Percentiles rank a stretch among this genome's conserved stretches.
Conservation (phyloP, 2,888 invertebrate genomes). For the Heliothis peltigera region DNA sequence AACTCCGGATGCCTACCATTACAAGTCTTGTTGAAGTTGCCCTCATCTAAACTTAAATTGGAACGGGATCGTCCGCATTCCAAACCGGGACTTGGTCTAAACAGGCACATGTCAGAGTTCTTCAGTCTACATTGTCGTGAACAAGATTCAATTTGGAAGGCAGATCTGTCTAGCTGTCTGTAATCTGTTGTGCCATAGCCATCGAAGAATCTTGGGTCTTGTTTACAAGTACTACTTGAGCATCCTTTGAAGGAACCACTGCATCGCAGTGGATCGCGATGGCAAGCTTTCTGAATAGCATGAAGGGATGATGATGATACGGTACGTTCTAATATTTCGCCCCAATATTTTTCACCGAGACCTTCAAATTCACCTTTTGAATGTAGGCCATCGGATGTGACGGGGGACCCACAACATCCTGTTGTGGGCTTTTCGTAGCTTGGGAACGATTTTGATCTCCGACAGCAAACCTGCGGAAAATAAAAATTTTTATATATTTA, state of each 20-base stretch:
- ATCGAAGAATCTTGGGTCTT: constrained; percentile 85
- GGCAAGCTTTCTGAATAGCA: constrained; percentile 90
- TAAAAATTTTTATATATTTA: constrained; percentile 16
- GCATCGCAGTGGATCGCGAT: constrained; percentile 82
- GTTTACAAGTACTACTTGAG: constrained; percentile 81
- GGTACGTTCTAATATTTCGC: constrained; percentile 94
- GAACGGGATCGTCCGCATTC: constrained; percentile 87
- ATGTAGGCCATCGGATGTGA: constrained; percentile 85
- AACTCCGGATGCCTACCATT: constrained; percentile 88
- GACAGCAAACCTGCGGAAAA: constrained; percentile 84
- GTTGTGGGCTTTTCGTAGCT: constrained; percentile 82
- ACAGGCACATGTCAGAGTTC: constrained; percentile 86
- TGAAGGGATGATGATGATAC: constrained; percentile 94
- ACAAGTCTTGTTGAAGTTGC: constrained; percentile 85
- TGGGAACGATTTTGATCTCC: constrained; percentile 78
- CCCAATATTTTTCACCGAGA: constrained; percentile 93
- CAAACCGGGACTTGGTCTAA: constrained; percentile 81
- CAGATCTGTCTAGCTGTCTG: constrained; percentile 83
- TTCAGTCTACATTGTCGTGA: constrained; percentile 86
- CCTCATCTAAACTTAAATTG: constrained; percentile 86
- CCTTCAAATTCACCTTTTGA: constrained; percentile 91
- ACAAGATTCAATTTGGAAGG: constrained; percentile 87
- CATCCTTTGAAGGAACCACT: constrained; percentile 87
- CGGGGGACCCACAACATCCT: constrained; percentile 86
- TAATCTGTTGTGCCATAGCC: constrained; percentile 83